phyloP scores from a whole-genome alignment of 2,888 invertebrate species.

The Muschampia plurimacula region DNA sequence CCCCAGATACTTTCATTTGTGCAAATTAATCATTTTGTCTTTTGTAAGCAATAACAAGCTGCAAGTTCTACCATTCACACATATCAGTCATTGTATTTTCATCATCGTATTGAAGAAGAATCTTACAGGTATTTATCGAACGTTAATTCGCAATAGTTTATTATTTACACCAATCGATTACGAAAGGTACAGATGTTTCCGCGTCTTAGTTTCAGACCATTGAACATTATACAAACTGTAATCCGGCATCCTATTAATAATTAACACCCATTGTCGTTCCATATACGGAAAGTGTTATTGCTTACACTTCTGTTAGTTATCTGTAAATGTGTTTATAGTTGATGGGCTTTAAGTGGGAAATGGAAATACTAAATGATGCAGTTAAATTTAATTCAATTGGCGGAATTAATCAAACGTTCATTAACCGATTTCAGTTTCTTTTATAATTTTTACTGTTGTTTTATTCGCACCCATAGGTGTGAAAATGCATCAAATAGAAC shows the following conservation, averaged over 20 bases:
- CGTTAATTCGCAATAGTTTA: background rate
- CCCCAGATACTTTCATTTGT: no score
- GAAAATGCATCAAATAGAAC: no score
- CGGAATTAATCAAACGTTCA: no score
- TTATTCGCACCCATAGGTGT: no score
- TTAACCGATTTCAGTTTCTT: no score
- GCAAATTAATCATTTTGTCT: no score
- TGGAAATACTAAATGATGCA: background rate
- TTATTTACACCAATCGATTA: background rate
- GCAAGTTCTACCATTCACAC: no score
- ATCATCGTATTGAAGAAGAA: background rate
- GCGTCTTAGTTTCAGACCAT: background rate
- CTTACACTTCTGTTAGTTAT: background rate
- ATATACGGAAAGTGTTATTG: background rate
- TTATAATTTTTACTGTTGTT: no score
- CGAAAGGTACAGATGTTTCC: background rate
- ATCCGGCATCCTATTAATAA: background rate
- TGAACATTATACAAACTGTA: background rate
- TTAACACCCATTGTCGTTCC: constrained; percentile 3
- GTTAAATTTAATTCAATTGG: no score
- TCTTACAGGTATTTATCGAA: background rate
- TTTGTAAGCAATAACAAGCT: no score
- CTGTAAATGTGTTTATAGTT: background rate
- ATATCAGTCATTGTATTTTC: background rate
- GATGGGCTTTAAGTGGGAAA: background rate